Base-by-base conservation (phyloP, 2,888 invertebrate species). In the Petrolisthes manimaculis region DNA sequence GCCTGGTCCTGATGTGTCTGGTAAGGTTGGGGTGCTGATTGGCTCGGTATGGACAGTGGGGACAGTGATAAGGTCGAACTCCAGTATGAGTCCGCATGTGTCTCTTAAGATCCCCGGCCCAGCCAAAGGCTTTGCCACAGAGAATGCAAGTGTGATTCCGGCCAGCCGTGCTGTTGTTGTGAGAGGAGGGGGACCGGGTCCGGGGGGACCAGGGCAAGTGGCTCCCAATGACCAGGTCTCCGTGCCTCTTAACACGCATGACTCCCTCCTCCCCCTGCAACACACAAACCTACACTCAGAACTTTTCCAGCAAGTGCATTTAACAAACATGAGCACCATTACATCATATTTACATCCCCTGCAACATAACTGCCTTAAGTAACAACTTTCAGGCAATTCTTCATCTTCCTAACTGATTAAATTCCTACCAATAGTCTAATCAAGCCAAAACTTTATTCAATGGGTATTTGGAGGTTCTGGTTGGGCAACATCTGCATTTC, bases 31-130 rank as follows among this genome's bases (percentile, higher is more conserved):
- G 83, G 51, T 83, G 86, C 80, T 89, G 89, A 67, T 89, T 90
- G 67, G 89, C 89, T 54, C 90, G 84, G 80, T 90, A 89, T 9
- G 90, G 83, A 77, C 90, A 90, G 53, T 87, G 85, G 21, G 90
- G 90, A 61, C 90, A 90, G 78, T 89, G 79, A 61, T 83, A 90
- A 6, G 90, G 90, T 5, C 88, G 88, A 14, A 89, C 89, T 14
- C 90, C 90, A 3, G 90, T 90, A 75, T 90, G 90, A 9, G 89
- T 90, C 69, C 89, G 77, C 83, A 89, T 86, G 85, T 90, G 90
- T 55, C 90, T 37, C 77, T 86, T 86, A 71, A 89, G 86, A 67
- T 89, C 90, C 77, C 89, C 88, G 37, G 86, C 84, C 69, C 82
- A 89, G n/a, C 89, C 86, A 82, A 90, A 90, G 69, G 81, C 55